Base-by-base conservation (phyloP, 2,113 vertebrate species). In the Bettongia penicillata region DNA sequence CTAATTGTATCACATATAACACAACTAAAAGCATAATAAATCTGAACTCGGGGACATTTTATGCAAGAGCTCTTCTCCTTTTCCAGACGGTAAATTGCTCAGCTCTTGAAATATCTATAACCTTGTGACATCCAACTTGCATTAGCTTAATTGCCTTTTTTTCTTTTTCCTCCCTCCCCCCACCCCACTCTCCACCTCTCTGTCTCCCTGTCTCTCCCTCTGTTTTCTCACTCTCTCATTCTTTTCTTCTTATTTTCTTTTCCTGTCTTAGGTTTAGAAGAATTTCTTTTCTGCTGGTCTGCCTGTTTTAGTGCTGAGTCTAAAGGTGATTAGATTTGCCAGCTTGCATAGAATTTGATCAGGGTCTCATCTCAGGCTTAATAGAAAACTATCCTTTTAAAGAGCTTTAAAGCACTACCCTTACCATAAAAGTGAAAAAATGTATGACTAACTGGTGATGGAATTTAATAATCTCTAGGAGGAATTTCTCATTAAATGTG, bases 11-110 rank as follows among this genome's bases (percentile, higher is more conserved):
- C 99, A 99, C 99, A 99, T 99, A 99, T 99, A 99, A 99, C 98
- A 98, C 99, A 99, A 99, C 99, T 99, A 99, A 99, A 99, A 99
- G 99, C 99, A 98, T 99, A 99, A 99, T 99, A 99, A 99, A 99
- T 99, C 99, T 99, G 98, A 98, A 98, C 97, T 98, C 98, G 98
- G 96, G 98, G 99, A 99, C 99, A 98, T 99, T 99, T 99, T 99
- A 99, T 99, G 99, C 99, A 99, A 99, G 99, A 98, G 98, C 98
- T 99, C 99, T 98, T 99, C 98, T 99, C 98, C 97, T 98, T 99
- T 99, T 98, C 99, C 98, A 99, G 99, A 99, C 98, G 97, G 99
- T 99, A 99, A 99, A 99, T 99, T 99, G 99, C 99, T 99, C 99
- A 97, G 98, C 99, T 99, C 99, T 99, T 99, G 99, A 99, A 99